Percentiles rank a stretch among this genome's conserved stretches.
These are phyloP conservation scores for Acropora yongei DNA, from an alignment of 64 coral and sea anemone genomes.

Conservation along the genomic window DNA sequence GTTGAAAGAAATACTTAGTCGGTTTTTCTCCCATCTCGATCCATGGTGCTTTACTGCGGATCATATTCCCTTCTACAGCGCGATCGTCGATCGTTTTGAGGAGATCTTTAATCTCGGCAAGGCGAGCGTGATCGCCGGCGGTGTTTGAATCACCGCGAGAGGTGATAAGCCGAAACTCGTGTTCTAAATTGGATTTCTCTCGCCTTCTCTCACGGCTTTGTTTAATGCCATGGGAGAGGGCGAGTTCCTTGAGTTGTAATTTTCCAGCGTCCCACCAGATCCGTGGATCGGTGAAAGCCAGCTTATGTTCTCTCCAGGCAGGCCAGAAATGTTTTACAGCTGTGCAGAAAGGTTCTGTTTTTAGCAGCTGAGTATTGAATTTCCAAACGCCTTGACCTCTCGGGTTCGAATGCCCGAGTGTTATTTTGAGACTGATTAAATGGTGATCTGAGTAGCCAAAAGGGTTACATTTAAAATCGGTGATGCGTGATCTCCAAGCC, in stretches of 20 bases:
- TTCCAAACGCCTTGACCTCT: background rate
- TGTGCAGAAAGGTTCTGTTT: background rate
- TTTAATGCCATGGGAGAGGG: background rate
- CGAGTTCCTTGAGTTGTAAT: constrained; percentile 5
- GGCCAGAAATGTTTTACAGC: background rate
- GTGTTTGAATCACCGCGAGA: background rate
- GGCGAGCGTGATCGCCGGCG: background rate
- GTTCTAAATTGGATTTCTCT: background rate
- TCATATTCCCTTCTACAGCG: background rate
- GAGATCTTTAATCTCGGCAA: constrained; percentile 10
- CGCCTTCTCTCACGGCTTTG: background rate
- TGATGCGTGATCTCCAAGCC: background rate
- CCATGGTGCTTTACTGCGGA: constrained; percentile 27
- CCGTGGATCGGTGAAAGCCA: background rate
- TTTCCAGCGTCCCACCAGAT: constrained; percentile 19
- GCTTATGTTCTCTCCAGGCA: background rate
- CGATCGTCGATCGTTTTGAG: background rate
- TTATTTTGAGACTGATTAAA: background rate
- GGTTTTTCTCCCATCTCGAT: constrained; percentile 49
- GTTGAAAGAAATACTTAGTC: constrained; percentile 37
- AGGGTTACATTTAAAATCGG: no score
- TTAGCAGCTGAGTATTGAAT: background rate
- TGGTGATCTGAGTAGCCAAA: constrained; percentile 6
- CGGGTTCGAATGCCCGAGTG: background rate
- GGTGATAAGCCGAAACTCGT: background rate